Conservation (phyloP, 92 coral and sea anemone genomes). For the Palythoa grandiflora region DNA sequence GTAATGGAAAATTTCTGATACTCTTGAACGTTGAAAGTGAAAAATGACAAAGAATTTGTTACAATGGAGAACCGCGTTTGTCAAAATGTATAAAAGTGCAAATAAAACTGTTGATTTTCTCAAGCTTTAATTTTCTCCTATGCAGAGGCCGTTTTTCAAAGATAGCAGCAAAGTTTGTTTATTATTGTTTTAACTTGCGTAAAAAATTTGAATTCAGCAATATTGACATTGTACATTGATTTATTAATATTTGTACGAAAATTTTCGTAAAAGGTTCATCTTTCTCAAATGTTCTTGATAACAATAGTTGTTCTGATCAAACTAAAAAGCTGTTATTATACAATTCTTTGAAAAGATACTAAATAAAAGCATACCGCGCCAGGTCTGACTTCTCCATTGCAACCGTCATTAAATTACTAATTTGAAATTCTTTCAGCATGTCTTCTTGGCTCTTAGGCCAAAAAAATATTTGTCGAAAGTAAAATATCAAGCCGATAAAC, state of each 20-base stretch:
- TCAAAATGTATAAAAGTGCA: no score
- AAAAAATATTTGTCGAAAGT: not conserved
- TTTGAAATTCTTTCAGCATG: slow-evolving; percentile 31
- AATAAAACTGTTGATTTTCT: no score
- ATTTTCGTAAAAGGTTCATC: not conserved
- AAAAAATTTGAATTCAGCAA: not conserved
- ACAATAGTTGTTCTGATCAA: not conserved
- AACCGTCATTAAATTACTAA: slow-evolving; percentile 24
- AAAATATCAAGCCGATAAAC: not conserved
- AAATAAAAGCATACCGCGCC: slow-evolving; percentile 29
- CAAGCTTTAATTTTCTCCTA: no score
- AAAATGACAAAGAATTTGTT: not conserved
- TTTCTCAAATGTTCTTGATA: not conserved
- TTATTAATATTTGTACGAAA: slow-evolving; percentile 5
- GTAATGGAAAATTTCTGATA: not conserved
- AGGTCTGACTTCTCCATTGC: slow-evolving; percentile 36
- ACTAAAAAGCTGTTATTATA: not conserved
- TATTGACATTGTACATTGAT: not conserved
- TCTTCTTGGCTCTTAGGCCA: not conserved
- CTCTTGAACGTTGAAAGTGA: not conserved
- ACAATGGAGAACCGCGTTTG: no score
- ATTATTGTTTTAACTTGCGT: not conserved
- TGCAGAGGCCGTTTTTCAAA: not conserved
- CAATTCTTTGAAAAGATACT: slow-evolving; percentile 2
- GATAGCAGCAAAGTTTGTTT: not conserved